Evolutionary conservation across 2,113 vertebrate genomes (phyloP).

Genomic region (Chunga burmeisteri): DNA sequence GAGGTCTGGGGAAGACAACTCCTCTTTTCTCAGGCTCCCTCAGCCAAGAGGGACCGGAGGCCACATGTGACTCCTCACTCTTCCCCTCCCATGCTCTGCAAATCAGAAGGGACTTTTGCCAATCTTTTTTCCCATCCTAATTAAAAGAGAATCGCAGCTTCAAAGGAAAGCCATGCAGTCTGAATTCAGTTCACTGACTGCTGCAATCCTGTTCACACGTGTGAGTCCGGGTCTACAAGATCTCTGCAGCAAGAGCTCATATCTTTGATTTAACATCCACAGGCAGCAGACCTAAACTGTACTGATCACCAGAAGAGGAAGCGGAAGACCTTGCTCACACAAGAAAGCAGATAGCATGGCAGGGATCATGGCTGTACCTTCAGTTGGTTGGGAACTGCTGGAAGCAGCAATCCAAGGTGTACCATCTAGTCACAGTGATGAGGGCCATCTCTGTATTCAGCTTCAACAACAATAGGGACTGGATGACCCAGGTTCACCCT

Average conservation of each 20-base stretch:
- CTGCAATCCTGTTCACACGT: not conserved
- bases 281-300: not conserved
- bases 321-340: not conserved
- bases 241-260: not conserved
- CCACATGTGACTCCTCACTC: not conserved
- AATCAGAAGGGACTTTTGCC: not conserved
- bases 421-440: not conserved
- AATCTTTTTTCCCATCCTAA: not conserved
- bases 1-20: not conserved
- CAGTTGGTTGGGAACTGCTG: not conserved
- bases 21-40: not conserved
- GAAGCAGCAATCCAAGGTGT: not conserved
- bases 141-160: not conserved
- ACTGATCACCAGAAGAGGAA: not conserved
- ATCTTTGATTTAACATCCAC: not conserved
- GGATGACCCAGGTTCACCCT: not conserved
- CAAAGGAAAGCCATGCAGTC: not conserved
- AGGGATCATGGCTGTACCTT: not conserved
- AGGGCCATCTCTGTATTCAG: rapidly evolving
- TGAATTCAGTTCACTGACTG: not conserved
- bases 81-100: not conserved
- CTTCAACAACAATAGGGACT: not conserved
- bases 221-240: not conserved
- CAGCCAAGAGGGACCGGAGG: not conserved
- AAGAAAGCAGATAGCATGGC: not conserved